Conservation (phyloP, 2,888 invertebrate species). For the Hydroisotoma schaefferi region DNA sequence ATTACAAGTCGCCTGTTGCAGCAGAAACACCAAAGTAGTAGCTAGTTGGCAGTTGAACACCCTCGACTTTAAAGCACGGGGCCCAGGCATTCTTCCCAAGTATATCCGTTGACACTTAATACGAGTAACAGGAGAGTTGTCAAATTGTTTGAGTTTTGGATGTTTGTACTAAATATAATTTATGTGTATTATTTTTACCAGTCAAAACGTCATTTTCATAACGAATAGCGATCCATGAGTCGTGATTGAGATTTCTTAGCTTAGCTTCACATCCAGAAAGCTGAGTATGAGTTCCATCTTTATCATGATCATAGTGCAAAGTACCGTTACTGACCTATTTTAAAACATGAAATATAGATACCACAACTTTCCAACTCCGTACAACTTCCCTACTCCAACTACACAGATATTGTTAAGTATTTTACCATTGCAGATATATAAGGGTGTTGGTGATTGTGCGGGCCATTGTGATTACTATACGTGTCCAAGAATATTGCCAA, state of each 20-base stretch:
- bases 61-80: constrained; percentile 82
- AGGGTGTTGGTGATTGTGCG: constrained; percentile 97
- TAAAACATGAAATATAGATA: too few species aligned
- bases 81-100: constrained; percentile 91
- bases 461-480: constrained; percentile 98
- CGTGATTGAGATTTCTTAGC: constrained; percentile 84
- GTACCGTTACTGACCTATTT: constrained; percentile 79
- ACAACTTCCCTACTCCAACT: too few species aligned
- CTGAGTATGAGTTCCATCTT: constrained; percentile 97
- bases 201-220: constrained; percentile 87
- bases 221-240: constrained; percentile 83
- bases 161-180: not conserved
- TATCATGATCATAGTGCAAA: constrained; percentile 93
- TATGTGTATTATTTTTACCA: constrained; percentile 55
- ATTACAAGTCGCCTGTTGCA: constrained; percentile 84
- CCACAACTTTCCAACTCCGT: too few species aligned
- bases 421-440: constrained; percentile 89
- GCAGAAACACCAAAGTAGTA: constrained; percentile 93
- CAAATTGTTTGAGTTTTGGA: constrained; percentile 15
- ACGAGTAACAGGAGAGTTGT: constrained; percentile 22
- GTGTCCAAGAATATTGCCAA: constrained; percentile 93
- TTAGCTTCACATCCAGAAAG: constrained; percentile 95
- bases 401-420: too few species aligned
- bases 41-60: constrained; percentile 87
- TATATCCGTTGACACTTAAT: constrained; percentile 81